Evolutionary conservation across 2,113 vertebrate species (phyloP).

Genomic region (Crotalus viridis): DNA sequence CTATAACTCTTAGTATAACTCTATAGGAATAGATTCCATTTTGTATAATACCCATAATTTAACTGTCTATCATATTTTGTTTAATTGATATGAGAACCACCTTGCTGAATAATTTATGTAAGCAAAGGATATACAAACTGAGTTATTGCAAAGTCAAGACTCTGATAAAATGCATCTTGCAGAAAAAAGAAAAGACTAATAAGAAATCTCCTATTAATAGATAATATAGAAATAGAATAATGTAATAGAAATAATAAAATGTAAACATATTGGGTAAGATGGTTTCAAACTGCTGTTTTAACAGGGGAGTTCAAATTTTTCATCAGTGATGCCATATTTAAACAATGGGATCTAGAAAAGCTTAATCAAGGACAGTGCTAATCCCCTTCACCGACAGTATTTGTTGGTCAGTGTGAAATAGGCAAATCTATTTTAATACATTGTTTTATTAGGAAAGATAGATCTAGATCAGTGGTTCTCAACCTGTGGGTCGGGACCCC

Average conservation of each 20-base stretch:
- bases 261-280: background rate
- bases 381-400: background rate
- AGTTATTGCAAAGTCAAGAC: background rate
- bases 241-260: background rate
- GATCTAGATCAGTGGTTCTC: background rate
- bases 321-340: background rate
- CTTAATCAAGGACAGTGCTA: background rate
- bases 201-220: background rate
- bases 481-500: too few relatives aligned
- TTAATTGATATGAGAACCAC: background rate
- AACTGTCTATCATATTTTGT: background rate
- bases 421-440: background rate
- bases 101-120: background rate
- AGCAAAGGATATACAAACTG: background rate
- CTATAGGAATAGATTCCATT: background rate
- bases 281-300: background rate
- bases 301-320: background rate
- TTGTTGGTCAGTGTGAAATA: background rate
- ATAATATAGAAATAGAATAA: background rate
- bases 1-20: background rate
- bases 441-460: background rate
- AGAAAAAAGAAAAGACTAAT: background rate
- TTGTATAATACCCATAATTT: background rate
- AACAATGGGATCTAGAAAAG: background rate
- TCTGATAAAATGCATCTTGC: background rate